These are phyloP conservation scores for Catharus bicknelli DNA, from an alignment of 2,113 vertebrate genomes.

Conservation along the genomic window DNA sequence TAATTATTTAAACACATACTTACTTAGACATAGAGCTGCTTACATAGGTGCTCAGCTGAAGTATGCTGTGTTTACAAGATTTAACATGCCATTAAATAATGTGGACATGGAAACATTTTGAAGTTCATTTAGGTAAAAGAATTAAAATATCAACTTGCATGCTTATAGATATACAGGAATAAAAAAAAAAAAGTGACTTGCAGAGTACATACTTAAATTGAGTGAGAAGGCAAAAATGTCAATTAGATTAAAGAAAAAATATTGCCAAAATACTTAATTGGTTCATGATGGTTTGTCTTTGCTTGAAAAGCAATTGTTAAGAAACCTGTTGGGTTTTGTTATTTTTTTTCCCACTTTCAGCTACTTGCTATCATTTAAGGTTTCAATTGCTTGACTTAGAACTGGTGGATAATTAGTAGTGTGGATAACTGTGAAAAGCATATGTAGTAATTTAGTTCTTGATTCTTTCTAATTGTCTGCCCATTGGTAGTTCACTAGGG, in stretches of 20 bases:
- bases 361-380: constrained; percentile 26
- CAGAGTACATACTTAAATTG: neutral
- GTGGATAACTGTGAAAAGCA: constrained; percentile 40
- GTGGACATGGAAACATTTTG: neutral
- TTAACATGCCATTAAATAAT: neutral
- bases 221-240: neutral
- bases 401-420: constrained; percentile 54
- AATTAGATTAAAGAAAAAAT: neutral
- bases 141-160: neutral
- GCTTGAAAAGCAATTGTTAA: constrained; percentile 2
- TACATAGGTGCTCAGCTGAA: neutral
- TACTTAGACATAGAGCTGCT: neutral
- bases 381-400: constrained; percentile 33
- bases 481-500: neutral
- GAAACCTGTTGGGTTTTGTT: neutral
- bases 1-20: neutral
- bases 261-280: neutral
- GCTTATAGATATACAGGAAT: neutral
- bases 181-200: neutral
- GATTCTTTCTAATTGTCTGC: constrained; percentile 49
- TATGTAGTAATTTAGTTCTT: constrained; percentile 50
- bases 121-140: neutral
- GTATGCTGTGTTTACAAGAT: neutral
- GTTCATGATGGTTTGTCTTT: neutral
- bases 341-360: neutral